Percentiles rank a stretch among this genome's conserved stretches.
phyloP scores from a whole-genome alignment of 2,797 vertebrate genomes.

The Ateles fusciceps region DNA sequence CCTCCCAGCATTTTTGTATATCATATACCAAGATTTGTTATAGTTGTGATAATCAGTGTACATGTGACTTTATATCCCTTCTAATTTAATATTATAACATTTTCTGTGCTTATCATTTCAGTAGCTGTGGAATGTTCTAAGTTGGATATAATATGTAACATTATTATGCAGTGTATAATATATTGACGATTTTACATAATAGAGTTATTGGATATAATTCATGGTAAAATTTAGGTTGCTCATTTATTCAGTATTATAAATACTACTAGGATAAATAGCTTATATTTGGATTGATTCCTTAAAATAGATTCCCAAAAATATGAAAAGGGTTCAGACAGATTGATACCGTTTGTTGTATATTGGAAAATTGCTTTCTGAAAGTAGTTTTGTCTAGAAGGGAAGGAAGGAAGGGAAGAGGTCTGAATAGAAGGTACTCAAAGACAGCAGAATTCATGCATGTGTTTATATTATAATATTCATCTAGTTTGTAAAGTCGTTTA shows the following conservation, averaged over 20 bases:
- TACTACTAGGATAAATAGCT: constrained; percentile 9
- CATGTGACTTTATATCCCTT: neutral
- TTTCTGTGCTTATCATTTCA: neutral
- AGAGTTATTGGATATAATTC: neutral
- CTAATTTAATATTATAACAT: neutral
- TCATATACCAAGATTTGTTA: neutral
- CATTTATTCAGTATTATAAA: neutral
- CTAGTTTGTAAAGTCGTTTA: neutral
- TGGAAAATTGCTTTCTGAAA: constrained; percentile 36
- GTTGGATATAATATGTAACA: neutral
- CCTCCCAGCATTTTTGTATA: neutral
- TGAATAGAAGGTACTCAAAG: constrained; percentile 3
- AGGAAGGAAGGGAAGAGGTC: neutral
- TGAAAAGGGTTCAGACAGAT: neutral
- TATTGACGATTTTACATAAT: neutral
- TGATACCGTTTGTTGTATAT: neutral
- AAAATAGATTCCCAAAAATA: neutral
- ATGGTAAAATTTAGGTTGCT: constrained; percentile 12
- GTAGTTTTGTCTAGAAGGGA: neutral
- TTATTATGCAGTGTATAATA: neutral
- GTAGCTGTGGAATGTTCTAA: neutral
- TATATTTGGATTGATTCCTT: constrained; percentile 41
- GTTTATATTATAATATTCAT: neutral
- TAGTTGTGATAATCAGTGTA: constrained; percentile 2
- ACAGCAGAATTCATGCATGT: neutral